A percentile compares a stretch with the other conserved stretches of the same genome.
Evolutionary conservation across 2,888 invertebrate genomes (phyloP).

Genomic region (Hoplodrina blanda): DNA sequence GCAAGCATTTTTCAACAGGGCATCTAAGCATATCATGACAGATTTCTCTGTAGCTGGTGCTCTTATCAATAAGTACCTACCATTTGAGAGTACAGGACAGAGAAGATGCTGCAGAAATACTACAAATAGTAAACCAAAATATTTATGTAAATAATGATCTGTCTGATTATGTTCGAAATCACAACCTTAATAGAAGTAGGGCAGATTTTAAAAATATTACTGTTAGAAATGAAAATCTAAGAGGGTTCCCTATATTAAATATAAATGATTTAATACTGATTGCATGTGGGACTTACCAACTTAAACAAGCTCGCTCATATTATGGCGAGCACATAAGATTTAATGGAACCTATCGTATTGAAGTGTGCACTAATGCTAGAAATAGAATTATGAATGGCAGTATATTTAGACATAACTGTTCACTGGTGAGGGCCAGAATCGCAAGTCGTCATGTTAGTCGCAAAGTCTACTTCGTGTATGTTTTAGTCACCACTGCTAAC

Average conservation of each 20-base stretch:
- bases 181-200: constrained; percentile 19
- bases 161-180: background rate
- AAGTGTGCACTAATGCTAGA: constrained; percentile 10
- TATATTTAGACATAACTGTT: too few relatives aligned
- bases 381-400: too few relatives aligned
- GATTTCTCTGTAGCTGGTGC: constrained; percentile 15
- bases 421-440: too few relatives aligned
- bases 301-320: constrained; percentile 22
- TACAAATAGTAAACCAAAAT: constrained; percentile 10
- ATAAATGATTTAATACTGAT: constrained; percentile 12
- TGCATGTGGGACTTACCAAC: constrained; percentile 16
- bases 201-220: constrained; percentile 20
- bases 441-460: too few relatives aligned
- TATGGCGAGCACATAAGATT: constrained; percentile 26
- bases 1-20: constrained; percentile 5
- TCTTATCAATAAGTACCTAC: constrained; percentile 23
- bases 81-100: constrained; percentile 2
- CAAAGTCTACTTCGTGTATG: too few relatives aligned
- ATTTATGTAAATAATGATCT: constrained; percentile 16
- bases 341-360: constrained; percentile 1
- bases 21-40: constrained; percentile 2
- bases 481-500: too few relatives aligned
- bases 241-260: constrained; percentile 7
- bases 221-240: background rate
- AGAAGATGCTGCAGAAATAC: constrained; percentile 6